Conservation (phyloP, 1,140 invertebrate genomes). For the Sitodiplosis mosellana region DNA sequence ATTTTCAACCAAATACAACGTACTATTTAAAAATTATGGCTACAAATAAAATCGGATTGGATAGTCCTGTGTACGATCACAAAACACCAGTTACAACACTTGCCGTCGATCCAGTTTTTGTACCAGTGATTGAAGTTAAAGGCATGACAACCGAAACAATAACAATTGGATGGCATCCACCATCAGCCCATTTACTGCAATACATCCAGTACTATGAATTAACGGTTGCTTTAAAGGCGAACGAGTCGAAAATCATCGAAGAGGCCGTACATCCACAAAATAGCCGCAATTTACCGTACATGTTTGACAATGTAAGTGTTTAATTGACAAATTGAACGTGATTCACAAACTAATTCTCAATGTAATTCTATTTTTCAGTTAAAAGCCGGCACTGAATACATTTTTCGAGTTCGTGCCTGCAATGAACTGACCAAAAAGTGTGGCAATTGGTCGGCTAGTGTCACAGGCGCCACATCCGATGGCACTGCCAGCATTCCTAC, state of each 20-base stretch:
- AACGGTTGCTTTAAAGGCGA: slow-evolving; percentile 38
- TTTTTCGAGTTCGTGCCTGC: slow-evolving; percentile 55
- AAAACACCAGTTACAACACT: slow-evolving; percentile 37
- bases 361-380: too few species aligned
- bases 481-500: slow-evolving; percentile 30
- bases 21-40: slow-evolving; percentile 37
- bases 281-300: slow-evolving; percentile 42
- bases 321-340: too few species aligned
- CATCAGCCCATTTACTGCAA: slow-evolving; percentile 41
- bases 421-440: slow-evolving; percentile 55
- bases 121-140: slow-evolving; percentile 56
- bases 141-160: slow-evolving; percentile 58
- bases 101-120: slow-evolving; percentile 51
- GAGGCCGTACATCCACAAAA: slow-evolving; percentile 42
- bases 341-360: too few species aligned
- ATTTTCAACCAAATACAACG: slow-evolving; percentile 35
- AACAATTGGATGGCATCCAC: slow-evolving; percentile 54
- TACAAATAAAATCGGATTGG: slow-evolving; percentile 31
- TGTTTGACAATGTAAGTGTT: slow-evolving; percentile 49
- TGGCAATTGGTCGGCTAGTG: slow-evolving; percentile 50
- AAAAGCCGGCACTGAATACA: slow-evolving; percentile 54
- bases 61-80: slow-evolving; percentile 27
- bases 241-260: slow-evolving; percentile 29
- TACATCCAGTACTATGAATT: slow-evolving; percentile 58
- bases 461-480: slow-evolving; percentile 63